Percentiles rank a stretch among this genome's conserved stretches.
These are phyloP conservation scores for Nannospalax galili DNA, from an alignment of 2,113 vertebrate genomes.

Conservation along the genomic window DNA sequence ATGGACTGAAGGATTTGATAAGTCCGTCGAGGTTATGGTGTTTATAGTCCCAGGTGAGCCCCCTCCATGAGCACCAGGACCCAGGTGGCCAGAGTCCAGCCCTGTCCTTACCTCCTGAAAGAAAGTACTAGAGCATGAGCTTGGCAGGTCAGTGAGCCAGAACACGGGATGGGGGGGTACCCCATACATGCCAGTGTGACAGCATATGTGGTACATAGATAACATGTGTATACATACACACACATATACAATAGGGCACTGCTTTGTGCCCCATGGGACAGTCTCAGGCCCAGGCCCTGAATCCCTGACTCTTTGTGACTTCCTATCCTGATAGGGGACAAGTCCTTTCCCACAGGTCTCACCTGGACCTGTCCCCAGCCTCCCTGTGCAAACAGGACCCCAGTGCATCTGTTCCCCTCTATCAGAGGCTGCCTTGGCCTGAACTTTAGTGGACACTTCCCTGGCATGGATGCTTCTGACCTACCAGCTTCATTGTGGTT, in stretches of 20 bases:
- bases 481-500: not conserved
- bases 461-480: not conserved
- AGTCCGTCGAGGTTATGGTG: not conserved
- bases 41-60: not conserved
- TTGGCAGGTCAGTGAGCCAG: no score
- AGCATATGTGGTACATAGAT: not conserved
- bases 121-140: not conserved
- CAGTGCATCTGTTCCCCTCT: not conserved
- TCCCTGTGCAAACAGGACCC: not conserved
- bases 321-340: not conserved
- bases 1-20: accelerated
- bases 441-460: not conserved
- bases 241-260: not conserved
- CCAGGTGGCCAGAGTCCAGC: not conserved
- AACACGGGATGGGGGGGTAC: not conserved
- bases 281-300: not conserved
- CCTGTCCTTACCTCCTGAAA: no score
- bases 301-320: not conserved
- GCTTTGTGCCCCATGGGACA: not conserved
- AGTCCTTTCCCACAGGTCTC: no score
- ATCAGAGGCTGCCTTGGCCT: not conserved
- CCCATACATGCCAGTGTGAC: not conserved
- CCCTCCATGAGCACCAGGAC: no score
- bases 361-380: not conserved
- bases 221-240: not conserved